Evolutionary conservation across 2,113 vertebrate species (phyloP), one percentile per base, ranked within the genome.

Genomic region (Austrofundulus limnaeus): DNA sequence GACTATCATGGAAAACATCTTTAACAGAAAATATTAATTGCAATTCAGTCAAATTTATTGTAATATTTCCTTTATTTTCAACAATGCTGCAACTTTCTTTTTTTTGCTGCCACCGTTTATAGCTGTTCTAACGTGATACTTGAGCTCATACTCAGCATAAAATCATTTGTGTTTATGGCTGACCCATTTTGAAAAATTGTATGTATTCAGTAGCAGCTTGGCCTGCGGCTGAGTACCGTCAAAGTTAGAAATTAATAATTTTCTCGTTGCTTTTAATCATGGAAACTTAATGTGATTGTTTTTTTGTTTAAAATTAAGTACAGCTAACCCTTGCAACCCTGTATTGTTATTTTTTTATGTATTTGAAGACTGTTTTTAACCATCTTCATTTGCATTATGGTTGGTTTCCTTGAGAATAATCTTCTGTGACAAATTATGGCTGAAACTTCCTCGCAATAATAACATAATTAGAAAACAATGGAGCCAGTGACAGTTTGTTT

Each of bases 341-440:
- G n/a, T n/a, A n/a, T n/a, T n/a, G n/a, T n/a, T n/a, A n/a, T n/a
- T n/a, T n/a, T n/a, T n/a, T n/a, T n/a, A n/a, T 52, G 34, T 45
- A 45, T 45, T 11, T 52, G 1, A 19, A 53, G 2, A 2, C 8
- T 14, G 14, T 11, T 31, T 10, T 25, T 16, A 24, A 5, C 17
- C 14, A 42, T 10, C 42, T 45, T 19, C 8, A 19, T 45, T 45
- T 45, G 24, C 49, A 51, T 21, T 23, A 41, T 39, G 54, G 13
- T 57, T 25, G 38, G 38, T 57, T 57, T 42, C 14, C 38, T 21
- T 57, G 54, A 42, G 9, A 42, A 14, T 57, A 57, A 57, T 24
- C 6, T 11, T 17, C 23, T 24, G 54, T 57, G 54, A 57, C 54
- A 57, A 17, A 11, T 25, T 17, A 16, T 25, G 15, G 8, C 23